These are phyloP conservation scores for Ormyrus thymus DNA, from an alignment of 2,888 invertebrate genomes.

Conservation along the genomic window DNA sequence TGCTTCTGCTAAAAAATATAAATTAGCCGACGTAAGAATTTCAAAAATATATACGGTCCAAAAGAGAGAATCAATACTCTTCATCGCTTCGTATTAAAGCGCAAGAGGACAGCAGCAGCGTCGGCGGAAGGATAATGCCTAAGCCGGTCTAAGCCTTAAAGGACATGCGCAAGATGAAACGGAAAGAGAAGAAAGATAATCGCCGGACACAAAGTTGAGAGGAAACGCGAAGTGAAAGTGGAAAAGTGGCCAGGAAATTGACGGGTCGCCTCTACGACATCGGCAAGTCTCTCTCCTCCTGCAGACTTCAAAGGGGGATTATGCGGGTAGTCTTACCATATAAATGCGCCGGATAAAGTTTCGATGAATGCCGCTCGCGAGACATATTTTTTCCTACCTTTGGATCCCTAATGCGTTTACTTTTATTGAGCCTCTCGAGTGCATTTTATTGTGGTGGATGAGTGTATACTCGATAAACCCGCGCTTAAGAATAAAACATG, in stretches of 20 bases:
- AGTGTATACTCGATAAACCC: too few species aligned
- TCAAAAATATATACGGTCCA: too few species aligned
- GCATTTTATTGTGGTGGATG: background rate
- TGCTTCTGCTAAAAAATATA: too few species aligned
- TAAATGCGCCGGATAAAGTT: constrained; percentile 18
- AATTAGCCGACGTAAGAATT: too few species aligned
- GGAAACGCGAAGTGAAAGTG: constrained; percentile 45
- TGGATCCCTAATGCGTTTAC: constrained; percentile 13
- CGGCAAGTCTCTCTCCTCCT: constrained; percentile 7
- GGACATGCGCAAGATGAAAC: constrained; percentile 4
- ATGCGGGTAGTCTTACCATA: constrained; percentile 47
- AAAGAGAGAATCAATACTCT: too few species aligned
- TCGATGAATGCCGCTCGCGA: constrained; percentile 18
- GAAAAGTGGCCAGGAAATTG: constrained; percentile 48
- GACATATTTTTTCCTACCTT: constrained; percentile 6
- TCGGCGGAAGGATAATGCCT: background rate
- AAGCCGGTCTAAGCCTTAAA: background rate
- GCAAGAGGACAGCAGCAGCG: background rate
- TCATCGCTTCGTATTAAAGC: too few species aligned
- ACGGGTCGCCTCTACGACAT: constrained; percentile 9
- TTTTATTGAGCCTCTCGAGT: background rate
- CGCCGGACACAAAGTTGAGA: constrained; percentile 36
- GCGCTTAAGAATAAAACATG: too few species aligned
- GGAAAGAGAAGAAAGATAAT: constrained; percentile 45
- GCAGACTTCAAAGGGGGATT: constrained; percentile 53